Evolutionary conservation across 2,797 vertebrate genomes (phyloP), one percentile per base, ranked within the genome.

Genomic region (Gephyroberyx darwinii): DNA sequence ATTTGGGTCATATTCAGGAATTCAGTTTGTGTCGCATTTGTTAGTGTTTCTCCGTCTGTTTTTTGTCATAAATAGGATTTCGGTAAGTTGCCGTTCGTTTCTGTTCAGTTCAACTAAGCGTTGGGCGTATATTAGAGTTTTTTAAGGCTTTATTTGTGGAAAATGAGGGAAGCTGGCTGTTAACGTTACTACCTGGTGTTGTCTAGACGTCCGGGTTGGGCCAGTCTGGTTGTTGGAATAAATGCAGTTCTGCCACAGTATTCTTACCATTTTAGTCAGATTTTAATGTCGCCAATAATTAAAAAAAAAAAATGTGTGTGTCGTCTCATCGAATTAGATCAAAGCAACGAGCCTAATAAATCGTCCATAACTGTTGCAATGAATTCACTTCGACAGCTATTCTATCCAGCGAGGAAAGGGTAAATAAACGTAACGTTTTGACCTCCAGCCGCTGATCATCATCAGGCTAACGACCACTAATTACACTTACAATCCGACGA

Each of bases 1-100:
- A 35, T 61, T 51, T 17, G 8, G 20, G 35, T 53, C 20, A 19
- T 33, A 16, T 8, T 17, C n/a, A 17, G 33, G 10, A 10, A 39
- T 19, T 41, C 48, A 37, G 5, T 54, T 55, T 61, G 57, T 71
- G 72, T 81, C 62, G 62, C 71, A 56, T 61, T 83, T 43, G 26
- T 84, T 87, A 86, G 74, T 77, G 76, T 82, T 89, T 81, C 41
- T 60, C 80, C 43, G 52, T 75, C 65, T 77, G 84, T 86, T 92
- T 88, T 91, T 87, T 76, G 75, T 57, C 77, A 59, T 73, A 61
- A 81, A 84, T 82, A 86, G 70, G 79, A 86, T 87, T 92, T 86
- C 74, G 87, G 91, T 92, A 77, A 88, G 89, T 75, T 39, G 1
- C 0, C 5, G 0, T 4, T 31, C 17, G 4, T 19, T 1, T 20